Evolutionary conservation across 2,113 vertebrate species (phyloP).

Genomic region (Stercorarius parasiticus): DNA sequence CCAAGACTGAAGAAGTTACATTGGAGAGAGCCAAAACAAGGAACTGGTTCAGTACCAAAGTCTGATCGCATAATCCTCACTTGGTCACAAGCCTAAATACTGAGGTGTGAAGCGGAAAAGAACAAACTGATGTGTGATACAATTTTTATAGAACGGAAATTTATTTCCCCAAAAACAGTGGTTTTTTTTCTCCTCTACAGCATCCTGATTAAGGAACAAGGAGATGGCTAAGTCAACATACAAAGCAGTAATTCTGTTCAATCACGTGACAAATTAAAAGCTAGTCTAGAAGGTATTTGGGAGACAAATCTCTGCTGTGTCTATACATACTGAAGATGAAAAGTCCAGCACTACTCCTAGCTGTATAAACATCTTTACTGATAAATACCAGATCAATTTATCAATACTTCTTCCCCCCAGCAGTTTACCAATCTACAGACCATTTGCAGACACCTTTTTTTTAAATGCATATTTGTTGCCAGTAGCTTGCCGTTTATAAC

Average conservation of each 20-base stretch:
- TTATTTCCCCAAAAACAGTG: not conserved
- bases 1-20: not conserved
- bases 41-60: not conserved
- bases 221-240: not conserved
- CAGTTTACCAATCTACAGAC: not conserved
- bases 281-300: not conserved
- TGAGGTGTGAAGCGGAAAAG: not conserved
- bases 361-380: not conserved
- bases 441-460: not conserved
- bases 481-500: not conserved
- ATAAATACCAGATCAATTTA: not conserved
- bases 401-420: not conserved
- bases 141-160: not conserved
- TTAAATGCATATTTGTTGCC: not conserved
- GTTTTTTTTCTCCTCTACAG: not conserved
- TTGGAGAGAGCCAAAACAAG: not conserved
- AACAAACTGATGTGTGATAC: no score
- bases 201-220: not conserved
- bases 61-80: not conserved
- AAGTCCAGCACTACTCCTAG: not conserved
- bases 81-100: not conserved
- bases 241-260: not conserved
- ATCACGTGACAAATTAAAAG: not conserved
- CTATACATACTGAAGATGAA: not conserved
- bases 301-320: not conserved